Conservation (phyloP, 2,113 vertebrate species). For the Daubentonia madagascariensis region DNA sequence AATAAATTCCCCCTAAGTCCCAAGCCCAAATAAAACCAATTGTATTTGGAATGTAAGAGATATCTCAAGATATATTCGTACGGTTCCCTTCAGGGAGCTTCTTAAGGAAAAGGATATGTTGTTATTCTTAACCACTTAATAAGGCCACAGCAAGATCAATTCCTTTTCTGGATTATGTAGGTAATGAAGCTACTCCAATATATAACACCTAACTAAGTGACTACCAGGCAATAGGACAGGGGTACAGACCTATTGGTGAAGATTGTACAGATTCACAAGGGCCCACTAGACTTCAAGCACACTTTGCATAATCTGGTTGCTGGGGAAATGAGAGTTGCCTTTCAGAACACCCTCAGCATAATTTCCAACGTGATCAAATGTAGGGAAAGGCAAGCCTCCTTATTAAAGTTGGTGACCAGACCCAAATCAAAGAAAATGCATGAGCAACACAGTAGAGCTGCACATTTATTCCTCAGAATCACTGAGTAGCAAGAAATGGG, state of each 20-base stretch:
- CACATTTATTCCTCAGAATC: background rate
- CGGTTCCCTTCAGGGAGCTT: background rate
- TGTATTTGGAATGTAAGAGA: background rate
- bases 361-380: background rate
- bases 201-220: background rate
- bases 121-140: background rate
- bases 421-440: background rate
- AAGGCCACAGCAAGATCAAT: background rate
- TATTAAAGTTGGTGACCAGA: background rate
- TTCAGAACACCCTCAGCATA: background rate
- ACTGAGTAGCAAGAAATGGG: background rate
- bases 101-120: background rate
- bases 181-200: background rate
- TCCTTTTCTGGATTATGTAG: background rate
- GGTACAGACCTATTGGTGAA: accelerated
- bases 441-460: accelerated
- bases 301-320: background rate
- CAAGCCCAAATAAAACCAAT: background rate
- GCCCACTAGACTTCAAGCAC: background rate
- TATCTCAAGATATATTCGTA: background rate
- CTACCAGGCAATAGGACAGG: background rate
- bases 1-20: background rate
- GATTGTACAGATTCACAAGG: background rate
- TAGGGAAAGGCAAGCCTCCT: background rate
- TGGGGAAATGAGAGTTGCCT: background rate